A percentile compares a stretch with the other conserved stretches of the same genome.
Conservation (phyloP, 2,888 invertebrate species). For the Coelinius sp. region DNA sequence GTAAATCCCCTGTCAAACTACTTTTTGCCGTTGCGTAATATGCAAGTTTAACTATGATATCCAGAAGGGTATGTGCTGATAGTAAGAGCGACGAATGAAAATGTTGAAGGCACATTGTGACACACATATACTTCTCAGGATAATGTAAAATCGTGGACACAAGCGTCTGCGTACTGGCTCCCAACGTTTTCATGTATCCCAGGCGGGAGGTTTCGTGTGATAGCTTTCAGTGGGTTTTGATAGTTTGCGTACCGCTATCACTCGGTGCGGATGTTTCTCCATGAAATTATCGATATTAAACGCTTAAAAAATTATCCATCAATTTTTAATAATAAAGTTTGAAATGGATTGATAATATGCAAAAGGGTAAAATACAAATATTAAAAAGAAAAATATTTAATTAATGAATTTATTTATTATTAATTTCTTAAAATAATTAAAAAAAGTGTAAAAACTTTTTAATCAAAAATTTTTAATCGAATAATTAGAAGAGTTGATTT, state of each 20-base stretch:
- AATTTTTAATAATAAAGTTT: conserved; percentile 16
- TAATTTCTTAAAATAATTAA: not conserved
- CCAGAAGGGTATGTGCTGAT: too few species aligned
- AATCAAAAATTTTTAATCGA: not conserved
- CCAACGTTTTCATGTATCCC: not conserved
- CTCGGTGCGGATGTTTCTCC: conserved; percentile 62
- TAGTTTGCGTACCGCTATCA: conserved; percentile 66
- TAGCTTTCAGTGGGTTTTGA: conserved; percentile 47
- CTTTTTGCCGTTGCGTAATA: not conserved
- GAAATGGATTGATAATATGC: not conserved
- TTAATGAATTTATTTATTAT: too few species aligned
- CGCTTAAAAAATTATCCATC: too few species aligned
- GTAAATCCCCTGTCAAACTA: not conserved
- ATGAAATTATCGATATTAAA: too few species aligned
- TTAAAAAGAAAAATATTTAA: not conserved
- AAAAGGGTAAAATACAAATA: not conserved
- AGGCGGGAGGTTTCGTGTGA: conserved; percentile 39
- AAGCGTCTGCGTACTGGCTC: conserved; percentile 45
- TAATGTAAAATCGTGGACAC: conserved; percentile 24
- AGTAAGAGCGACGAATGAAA: conserved; percentile 13
- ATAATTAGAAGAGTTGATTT: not conserved
- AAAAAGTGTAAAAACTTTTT: too few species aligned
- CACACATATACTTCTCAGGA: not conserved
- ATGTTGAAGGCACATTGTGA: conserved; percentile 3
- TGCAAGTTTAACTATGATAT: not conserved